Evolutionary conservation across 2,888 invertebrate genomes (phyloP).

Genomic region (Selenia dentaria): DNA sequence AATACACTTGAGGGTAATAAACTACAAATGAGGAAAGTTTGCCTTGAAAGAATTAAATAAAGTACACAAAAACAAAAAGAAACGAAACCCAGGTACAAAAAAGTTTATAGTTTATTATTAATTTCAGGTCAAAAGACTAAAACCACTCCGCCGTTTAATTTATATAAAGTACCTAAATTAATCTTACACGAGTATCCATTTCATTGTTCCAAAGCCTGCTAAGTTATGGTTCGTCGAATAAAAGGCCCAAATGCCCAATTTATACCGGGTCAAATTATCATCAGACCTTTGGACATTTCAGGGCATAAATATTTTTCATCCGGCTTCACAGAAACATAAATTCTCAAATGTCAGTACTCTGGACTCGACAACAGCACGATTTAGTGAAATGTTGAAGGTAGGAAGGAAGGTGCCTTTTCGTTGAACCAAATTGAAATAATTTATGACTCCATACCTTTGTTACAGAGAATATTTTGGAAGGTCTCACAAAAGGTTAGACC

Average conservation of each 20-base stretch:
- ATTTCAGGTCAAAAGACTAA: no score
- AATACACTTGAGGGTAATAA: no score
- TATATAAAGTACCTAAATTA: no score
- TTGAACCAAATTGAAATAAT: conserved; percentile 11
- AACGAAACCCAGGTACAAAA: no score
- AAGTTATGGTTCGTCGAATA: no score
- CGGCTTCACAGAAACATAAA: conserved; percentile 22
- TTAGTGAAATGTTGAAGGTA: conserved; percentile 15
- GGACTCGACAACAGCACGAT: conserved; percentile 20
- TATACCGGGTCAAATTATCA: conserved; percentile 15
- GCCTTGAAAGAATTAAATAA: no score
- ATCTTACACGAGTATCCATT: no score
- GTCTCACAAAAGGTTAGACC: background rate
- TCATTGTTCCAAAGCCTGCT: no score
- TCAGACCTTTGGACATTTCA: conserved; percentile 10
- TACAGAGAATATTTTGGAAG: background rate
- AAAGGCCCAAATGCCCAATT: background rate
- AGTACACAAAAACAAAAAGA: no score
- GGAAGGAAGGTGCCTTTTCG: conserved; percentile 12
- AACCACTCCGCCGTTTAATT: no score
- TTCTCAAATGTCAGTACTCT: conserved; percentile 17
- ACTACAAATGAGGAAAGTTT: no score
- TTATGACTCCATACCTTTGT: conserved; percentile 12
- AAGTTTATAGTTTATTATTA: no score
- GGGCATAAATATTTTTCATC: conserved; percentile 24